Evolutionary conservation across 1,140 invertebrate species (phyloP).

Genomic region (Sipha flava): DNA sequence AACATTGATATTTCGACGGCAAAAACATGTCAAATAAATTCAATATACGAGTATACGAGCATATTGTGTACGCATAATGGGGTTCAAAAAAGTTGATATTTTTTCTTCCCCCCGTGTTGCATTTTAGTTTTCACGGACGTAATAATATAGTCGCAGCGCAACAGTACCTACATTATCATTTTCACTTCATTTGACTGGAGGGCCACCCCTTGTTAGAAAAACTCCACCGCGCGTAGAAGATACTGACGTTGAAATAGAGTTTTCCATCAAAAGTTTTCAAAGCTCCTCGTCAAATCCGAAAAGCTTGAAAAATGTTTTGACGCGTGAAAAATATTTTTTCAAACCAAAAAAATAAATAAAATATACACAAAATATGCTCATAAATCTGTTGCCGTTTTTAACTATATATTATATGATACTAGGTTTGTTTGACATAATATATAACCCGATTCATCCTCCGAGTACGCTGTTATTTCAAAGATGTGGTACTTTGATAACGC

Average conservation of each 20-base stretch:
- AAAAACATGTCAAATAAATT: background rate
- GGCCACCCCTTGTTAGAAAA: background rate
- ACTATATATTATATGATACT: background rate
- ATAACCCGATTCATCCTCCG: too few species aligned
- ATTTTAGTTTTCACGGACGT: background rate
- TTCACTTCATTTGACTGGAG: constrained; percentile 21
- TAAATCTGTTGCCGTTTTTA: background rate
- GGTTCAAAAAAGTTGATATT: background rate
- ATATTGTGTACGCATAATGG: background rate
- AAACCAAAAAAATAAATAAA: background rate
- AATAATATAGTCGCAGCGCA: background rate
- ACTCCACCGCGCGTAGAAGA: background rate
- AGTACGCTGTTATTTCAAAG: too few species aligned
- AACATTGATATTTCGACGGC: background rate
- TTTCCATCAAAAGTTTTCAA: constrained; percentile 30
- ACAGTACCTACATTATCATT: background rate
- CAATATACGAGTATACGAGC: background rate
- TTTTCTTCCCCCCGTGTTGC: background rate
- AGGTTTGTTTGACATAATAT: too few species aligned
- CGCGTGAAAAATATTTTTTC: constrained; percentile 1
- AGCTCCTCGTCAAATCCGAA: constrained; percentile 16
- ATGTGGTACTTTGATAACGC: too few species aligned
- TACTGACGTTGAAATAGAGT: background rate
- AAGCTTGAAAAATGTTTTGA: constrained; percentile 23
- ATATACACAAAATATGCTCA: background rate